These are phyloP conservation scores for Calidris pygmaea DNA, from an alignment of 2,113 vertebrate genomes.

Conservation along the genomic window DNA sequence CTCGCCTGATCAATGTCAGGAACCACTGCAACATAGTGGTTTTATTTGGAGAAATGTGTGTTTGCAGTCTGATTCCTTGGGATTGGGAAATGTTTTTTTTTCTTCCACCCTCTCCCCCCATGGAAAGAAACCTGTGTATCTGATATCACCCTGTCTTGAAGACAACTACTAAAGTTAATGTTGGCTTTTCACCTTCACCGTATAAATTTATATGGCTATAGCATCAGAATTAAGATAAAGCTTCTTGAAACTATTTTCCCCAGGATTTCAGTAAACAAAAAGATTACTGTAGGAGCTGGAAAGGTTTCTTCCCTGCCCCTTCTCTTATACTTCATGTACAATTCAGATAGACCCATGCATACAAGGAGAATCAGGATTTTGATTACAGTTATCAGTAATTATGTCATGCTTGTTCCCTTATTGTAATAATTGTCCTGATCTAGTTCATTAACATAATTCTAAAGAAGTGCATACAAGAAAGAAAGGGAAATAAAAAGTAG, in stretches of 20 bases:
- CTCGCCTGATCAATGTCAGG: background rate
- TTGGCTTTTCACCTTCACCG: background rate
- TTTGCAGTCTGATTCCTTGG: background rate
- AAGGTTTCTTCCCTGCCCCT: background rate
- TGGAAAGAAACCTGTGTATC: background rate
- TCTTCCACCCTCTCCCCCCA: rapidly evolving
- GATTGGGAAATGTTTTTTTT: too few relatives aligned
- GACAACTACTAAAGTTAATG: background rate
- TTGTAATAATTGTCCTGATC: background rate
- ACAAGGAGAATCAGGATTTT: background rate
- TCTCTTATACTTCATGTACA: background rate
- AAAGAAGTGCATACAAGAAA: background rate
- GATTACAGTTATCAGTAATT: background rate
- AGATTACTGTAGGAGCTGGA: background rate
- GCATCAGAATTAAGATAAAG: background rate
- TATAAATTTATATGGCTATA: background rate
- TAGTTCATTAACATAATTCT: background rate
- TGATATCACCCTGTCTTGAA: background rate
- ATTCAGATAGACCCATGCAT: rapidly evolving
- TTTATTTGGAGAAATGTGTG: background rate
- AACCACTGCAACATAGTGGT: background rate
- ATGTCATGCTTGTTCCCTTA: background rate
- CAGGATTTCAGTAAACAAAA: background rate
- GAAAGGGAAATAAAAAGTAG: background rate
- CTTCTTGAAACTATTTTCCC: background rate